phyloP scores from a whole-genome alignment of 2,888 invertebrate genomes.

The Temnothorax rugatulus region DNA sequence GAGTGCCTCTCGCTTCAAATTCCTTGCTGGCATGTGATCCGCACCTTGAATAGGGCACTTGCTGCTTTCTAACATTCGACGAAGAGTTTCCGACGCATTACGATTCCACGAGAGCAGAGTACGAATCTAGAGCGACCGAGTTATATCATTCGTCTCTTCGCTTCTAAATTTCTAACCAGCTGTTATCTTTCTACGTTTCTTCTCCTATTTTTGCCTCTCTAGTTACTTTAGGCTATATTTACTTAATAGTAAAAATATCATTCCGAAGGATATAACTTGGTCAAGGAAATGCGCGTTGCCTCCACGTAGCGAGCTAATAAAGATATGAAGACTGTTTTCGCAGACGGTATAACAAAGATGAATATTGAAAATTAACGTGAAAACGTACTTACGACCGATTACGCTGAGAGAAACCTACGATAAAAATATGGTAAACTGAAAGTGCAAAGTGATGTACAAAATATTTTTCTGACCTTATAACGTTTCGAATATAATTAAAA shows the following conservation, averaged over 20 bases:
- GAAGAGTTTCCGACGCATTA: slow-evolving; percentile 43
- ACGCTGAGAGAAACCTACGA: neutral
- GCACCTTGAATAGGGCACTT: slow-evolving; percentile 44
- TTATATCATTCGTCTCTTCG: neutral
- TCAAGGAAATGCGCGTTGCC: neutral
- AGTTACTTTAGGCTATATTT: slow-evolving; percentile 8
- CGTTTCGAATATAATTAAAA: slow-evolving; percentile 1
- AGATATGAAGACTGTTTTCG: neutral
- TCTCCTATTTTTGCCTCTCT: neutral
- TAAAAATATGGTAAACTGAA: neutral
- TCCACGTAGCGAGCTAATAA: neutral
- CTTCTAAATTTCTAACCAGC: slow-evolving; percentile 24
- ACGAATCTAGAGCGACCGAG: slow-evolving; percentile 34
- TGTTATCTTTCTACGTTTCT: neutral
- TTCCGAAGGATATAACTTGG: neutral
- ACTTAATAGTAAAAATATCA: slow-evolving; percentile 4
- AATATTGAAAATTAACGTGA: slow-evolving; percentile 32
- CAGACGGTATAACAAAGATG: neutral
- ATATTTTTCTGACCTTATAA: slow-evolving; percentile 1
- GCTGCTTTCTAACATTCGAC: slow-evolving; percentile 49
- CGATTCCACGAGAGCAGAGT: slow-evolving; percentile 47
- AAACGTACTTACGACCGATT: neutral
- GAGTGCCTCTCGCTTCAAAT: slow-evolving; percentile 50
- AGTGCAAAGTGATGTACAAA: slow-evolving; percentile 9
- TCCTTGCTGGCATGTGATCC: slow-evolving; percentile 19